Conservation (phyloP, 1,140 invertebrate genomes). For the Laodelphax striatellus region DNA sequence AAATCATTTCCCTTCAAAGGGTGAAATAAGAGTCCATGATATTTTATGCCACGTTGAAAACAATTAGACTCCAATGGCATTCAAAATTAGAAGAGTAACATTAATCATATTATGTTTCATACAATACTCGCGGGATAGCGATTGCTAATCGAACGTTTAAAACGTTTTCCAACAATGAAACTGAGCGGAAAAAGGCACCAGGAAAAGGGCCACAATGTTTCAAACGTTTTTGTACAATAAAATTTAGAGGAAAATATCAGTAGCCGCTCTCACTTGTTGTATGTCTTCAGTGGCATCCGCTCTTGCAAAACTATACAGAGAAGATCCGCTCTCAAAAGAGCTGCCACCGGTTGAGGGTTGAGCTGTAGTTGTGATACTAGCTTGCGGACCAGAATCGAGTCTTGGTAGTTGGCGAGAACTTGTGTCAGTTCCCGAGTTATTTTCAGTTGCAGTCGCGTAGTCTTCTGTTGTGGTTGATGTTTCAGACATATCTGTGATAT, state of each 20-base stretch:
- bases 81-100: too few relatives aligned
- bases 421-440: conserved; percentile 46
- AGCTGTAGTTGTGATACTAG: conserved; percentile 1
- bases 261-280: conserved; percentile 22
- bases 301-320: conserved; percentile 58
- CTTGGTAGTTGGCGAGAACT: conserved; percentile 21
- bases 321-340: conserved; percentile 70
- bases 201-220: too few relatives aligned
- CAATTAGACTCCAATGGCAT: too few relatives aligned
- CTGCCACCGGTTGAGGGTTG: conserved; percentile 37
- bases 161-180: too few relatives aligned
- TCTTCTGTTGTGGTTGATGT: conserved; percentile 77
- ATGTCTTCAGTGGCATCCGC: conserved; percentile 30
- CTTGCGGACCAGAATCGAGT: conserved; percentile 24
- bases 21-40: too few relatives aligned
- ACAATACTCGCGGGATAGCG: too few relatives aligned
- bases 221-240: too few relatives aligned
- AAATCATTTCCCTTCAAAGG: too few relatives aligned
- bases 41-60: too few relatives aligned
- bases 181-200: too few relatives aligned
- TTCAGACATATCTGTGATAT: conserved; percentile 62
- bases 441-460: conserved; percentile 62
- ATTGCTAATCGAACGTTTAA: too few relatives aligned
- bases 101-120: too few relatives aligned
- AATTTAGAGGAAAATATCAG: not conserved